Base-by-base conservation (phyloP, 1,140 invertebrate species). In the Drosophila chauvacae region DNA sequence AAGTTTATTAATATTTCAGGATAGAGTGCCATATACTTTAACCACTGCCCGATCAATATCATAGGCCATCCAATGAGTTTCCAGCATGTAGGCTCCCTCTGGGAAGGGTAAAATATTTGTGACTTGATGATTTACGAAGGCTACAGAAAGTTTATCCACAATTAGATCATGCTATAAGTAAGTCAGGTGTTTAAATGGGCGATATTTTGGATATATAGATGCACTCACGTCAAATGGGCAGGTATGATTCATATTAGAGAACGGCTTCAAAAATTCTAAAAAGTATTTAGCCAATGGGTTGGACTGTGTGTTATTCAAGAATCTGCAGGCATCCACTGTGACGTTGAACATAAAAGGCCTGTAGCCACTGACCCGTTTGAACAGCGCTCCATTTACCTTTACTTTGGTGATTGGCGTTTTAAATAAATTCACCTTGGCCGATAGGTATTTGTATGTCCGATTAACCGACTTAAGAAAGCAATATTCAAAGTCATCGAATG, bases 71-170 rank as follows among this genome's bases (percentile, higher is more conserved):
- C 62, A 70, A 56, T 30, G 23, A 10, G 48, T 39, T 42, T 70
- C 45, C 37, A 69, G 3, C 14, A 72, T 11, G 1, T 71, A 71
- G 6, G 45, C 35, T 9, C 68, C 62, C 9, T 70, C 53, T 13
- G 64, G 69, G 10, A 70, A 48, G 5, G 66, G 56, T 10, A 71
- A 26, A 20, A 71, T 42, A 7, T 57, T 45, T 14, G 68, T 71
- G 2, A 41, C 1, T 41, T 20, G 68, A 13, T 47, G 2, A 30
- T 71, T 33, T 10, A 71, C 18, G 26, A 56, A 56, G 6, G 5
- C 41, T 0, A 47, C 26, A 2, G 50, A 4, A 14, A 71, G 10
- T 35, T 68, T 68, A 2, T 56, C 62, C 3, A 73, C 0, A 5
- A 20, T 6, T 3, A 60, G 0, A 59, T 73, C 68, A 18, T 71